Evolutionary conservation across 2,113 vertebrate genomes (phyloP), one percentile per base, ranked within the genome.

Genomic region (Perca flavescens): DNA sequence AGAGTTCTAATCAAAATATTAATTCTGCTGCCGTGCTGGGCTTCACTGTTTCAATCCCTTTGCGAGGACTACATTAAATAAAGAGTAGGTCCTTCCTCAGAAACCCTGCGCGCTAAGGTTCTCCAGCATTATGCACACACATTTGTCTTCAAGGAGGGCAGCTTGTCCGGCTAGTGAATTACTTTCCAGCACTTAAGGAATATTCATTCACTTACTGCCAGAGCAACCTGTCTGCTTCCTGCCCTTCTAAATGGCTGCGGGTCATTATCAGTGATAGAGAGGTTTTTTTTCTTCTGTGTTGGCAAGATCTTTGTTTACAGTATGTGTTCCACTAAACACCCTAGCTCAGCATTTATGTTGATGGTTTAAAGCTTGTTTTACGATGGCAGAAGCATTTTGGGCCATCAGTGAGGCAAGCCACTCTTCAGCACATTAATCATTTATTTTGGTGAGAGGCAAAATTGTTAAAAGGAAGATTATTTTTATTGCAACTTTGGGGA

Each of bases 191-290:
- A 60, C 84, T 92, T 88, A 79, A 93, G 84, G 82, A 91, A 90
- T 87, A 91, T 89, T 89, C 87, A 85, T 89, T 91, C 91, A 90
- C 89, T 92, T 89, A 90, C 82, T 79, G 85, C 87, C 36, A 47
- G 83, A 88, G 84, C 85, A 75, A 82, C 76, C 67, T 89, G 89
- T 79, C 88, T 86, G 80, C 84, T 87, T 91, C 83, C 82, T 91
- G 81, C 36, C 71, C 79, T 72, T 84, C 84, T 84, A 90, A 94
- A 91, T 91, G 83, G 80, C 76, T 69, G 34, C 12, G 50, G 85
- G 87, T 90, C 85, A 89, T 91, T 93, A 92, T 89, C 84, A 83
- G 77, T 88, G 88, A 94, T 88, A 73, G 76, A 84, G 74, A 67
- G 71, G 68, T 9, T 49, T 84, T 78, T 79, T 86, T 80, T 62